Evolutionary conservation across 2,797 vertebrate species (phyloP), one percentile per base, ranked within the genome.

Genomic region (Anabas testudineus): DNA sequence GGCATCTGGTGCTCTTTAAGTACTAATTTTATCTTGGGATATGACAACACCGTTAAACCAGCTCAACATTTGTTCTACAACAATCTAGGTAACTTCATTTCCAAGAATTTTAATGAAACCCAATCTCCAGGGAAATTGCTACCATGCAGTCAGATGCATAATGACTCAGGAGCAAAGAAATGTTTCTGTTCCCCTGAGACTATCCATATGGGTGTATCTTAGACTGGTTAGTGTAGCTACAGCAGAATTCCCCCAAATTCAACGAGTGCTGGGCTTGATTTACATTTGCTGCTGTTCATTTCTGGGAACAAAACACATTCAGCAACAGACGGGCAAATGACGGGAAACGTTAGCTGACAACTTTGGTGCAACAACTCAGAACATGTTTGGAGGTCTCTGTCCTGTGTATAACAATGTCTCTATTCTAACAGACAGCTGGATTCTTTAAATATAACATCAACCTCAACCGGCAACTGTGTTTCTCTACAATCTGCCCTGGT

Each of bases 1-100:
- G n/a, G 22, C 66, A 84, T 68, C 74, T 87, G 73, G 26, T 77
- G 68, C 55, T 76, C 15, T 79, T 84, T 81, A 70, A 58, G 15
- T 10, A 36, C 53, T 74, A 57, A 61, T 60, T 74, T 18, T 45
- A 62, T 77, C 26, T 54, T 67, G 59, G 37, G 67, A 41, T 18
- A 67, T 75, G 67, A 71, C 36, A 69, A 36, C 67, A 62, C 28
- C 55, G 37, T 68, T 67, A 53, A 80, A 73, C 45, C 19, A 67
- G 28, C 46, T 73, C 12, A 47, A 56, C 45, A 62, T 85, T 68
- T 79, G 63, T 67, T 79, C 68, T 41, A 32, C 56, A 78, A 76
- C 52, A 76, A 53, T 79, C 58, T 14, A 34, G 37, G 28, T 39
- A 30, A 61, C 26, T 66, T 22, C 0, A 51, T 74, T 74, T 81